phyloP scores from a whole-genome alignment of 2,888 invertebrate genomes.

The Polyploca ridens region DNA sequence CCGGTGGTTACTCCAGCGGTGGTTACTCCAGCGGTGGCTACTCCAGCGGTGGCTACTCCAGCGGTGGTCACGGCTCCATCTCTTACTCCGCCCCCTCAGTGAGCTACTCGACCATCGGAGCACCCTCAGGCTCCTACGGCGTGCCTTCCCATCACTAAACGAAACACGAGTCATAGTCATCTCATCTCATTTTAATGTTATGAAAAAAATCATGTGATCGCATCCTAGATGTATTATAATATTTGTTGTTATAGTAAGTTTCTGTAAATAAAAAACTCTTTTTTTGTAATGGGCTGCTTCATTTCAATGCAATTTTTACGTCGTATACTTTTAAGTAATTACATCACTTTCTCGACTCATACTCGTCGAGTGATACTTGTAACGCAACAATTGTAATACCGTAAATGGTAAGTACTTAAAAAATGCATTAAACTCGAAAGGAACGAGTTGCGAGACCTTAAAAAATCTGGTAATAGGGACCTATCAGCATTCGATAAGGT shows the following conservation, averaged over 20 bases:
- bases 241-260: conserved; percentile 78
- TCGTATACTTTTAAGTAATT: conserved; percentile 30
- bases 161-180: conserved; percentile 64
- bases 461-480: conserved; percentile 32
- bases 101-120: conserved; percentile 71
- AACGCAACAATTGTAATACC: conserved; percentile 45
- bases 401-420: conserved; percentile 41
- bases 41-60: conserved; percentile 46
- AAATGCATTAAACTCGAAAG: conserved; percentile 34
- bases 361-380: conserved; percentile 25
- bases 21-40: conserved; percentile 49
- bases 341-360: conserved; percentile 31
- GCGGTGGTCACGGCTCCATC: conserved; percentile 54
- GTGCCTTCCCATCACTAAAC: conserved; percentile 76
- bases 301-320: conserved; percentile 35
- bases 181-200: conserved; percentile 67
- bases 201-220: conserved; percentile 79
- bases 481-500: conserved; percentile 32
- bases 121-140: conserved; percentile 78
- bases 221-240: conserved; percentile 71
- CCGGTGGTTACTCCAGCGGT: conserved; percentile 47
- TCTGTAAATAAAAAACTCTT: conserved; percentile 82
- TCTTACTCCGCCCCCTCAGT: conserved; percentile 57
- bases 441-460: conserved; percentile 32
- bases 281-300: conserved; percentile 54